phyloP scores from a whole-genome alignment of 1,140 invertebrate genomes.

The Hormaphis cornu region DNA sequence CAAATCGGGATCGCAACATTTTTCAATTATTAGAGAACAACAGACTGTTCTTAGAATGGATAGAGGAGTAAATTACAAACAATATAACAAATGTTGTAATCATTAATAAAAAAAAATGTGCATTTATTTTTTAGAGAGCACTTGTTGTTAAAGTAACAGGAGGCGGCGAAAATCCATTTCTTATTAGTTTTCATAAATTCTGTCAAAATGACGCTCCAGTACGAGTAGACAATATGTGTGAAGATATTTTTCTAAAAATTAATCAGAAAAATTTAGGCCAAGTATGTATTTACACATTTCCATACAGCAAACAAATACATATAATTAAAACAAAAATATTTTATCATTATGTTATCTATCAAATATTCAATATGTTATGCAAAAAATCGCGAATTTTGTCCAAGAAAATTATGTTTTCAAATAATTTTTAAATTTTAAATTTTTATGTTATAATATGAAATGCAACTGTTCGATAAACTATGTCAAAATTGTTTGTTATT shows the following conservation, averaged over 20 bases:
- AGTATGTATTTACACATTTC: constrained; percentile 37
- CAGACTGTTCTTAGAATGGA: constrained; percentile 71
- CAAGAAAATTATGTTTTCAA: too few relatives aligned
- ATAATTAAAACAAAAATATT: too few relatives aligned
- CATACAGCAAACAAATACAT: too few relatives aligned
- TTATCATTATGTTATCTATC: too few relatives aligned
- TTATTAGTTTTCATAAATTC: constrained; percentile 61
- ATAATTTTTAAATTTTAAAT: too few relatives aligned
- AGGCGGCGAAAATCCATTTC: constrained; percentile 59
- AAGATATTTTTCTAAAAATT: constrained; percentile 70
- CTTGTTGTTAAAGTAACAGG: constrained; percentile 63
- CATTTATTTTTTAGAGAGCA: constrained; percentile 50
- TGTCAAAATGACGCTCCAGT: constrained; percentile 62
- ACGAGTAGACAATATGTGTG: constrained; percentile 68
- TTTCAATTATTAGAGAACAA: constrained; percentile 58
- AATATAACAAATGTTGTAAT: neutral
- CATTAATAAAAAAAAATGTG: neutral
- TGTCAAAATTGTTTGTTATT: too few relatives aligned
- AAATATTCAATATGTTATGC: too few relatives aligned
- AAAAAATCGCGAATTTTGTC: too few relatives aligned
- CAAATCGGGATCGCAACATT: constrained; percentile 64
- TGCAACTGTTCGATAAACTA: too few relatives aligned
- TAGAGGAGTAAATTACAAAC: constrained; percentile 55
- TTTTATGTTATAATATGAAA: neutral
- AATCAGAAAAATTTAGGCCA: constrained; percentile 62